Conservation (phyloP, 2,888 invertebrate genomes). For the Pedicia rivosa region DNA sequence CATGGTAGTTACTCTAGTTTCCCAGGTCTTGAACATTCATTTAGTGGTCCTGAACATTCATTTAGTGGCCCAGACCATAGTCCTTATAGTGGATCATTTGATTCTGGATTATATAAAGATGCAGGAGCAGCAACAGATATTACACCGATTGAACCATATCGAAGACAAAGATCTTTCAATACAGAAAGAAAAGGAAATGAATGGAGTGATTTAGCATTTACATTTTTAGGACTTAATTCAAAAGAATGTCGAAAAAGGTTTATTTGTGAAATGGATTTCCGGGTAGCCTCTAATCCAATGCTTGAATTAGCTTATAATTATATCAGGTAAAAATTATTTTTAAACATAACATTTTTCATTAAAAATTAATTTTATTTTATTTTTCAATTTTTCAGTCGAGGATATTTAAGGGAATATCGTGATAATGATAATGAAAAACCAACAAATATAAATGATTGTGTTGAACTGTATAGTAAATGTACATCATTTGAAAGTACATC, state of each 20-base stretch:
- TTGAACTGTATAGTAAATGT: too few relatives aligned
- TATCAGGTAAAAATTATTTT: too few relatives aligned
- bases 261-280: slow-evolving; percentile 35
- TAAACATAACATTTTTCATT: too few relatives aligned
- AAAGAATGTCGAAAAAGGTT: slow-evolving; percentile 33
- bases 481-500: too few relatives aligned
- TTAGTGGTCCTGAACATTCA: too few relatives aligned
- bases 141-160: not conserved
- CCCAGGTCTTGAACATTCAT: slow-evolving; percentile 1
- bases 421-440: too few relatives aligned
- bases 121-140: not conserved
- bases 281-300: too few relatives aligned
- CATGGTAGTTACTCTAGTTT: not conserved
- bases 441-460: too few relatives aligned
- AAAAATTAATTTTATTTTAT: too few relatives aligned
- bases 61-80: not conserved
- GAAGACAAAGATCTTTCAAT: not conserved
- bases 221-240: slow-evolving; percentile 26
- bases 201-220: slow-evolving; percentile 24
- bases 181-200: slow-evolving; percentile 1
- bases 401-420: too few relatives aligned
- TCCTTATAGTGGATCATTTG: not conserved
- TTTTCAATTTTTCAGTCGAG: too few relatives aligned
- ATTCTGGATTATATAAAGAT: not conserved
- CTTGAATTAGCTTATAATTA: too few relatives aligned